phyloP scores from a whole-genome alignment of 2,888 invertebrate species.

The Pomacea canaliculata region DNA sequence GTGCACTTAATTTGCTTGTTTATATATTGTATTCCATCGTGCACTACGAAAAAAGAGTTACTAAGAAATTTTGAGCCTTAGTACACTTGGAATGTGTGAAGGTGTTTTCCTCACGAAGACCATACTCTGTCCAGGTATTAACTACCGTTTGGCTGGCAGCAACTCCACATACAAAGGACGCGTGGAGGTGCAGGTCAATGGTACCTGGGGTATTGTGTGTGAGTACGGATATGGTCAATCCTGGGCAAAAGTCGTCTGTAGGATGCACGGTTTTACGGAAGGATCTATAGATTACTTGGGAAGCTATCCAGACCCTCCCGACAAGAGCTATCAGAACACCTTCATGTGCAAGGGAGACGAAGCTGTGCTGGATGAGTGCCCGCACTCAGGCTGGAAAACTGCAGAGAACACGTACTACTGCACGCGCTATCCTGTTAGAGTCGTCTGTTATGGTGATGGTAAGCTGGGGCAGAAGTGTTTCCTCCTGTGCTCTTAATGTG shows the following conservation, averaged over 20 bases:
- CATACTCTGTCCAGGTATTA: conserved; percentile 37
- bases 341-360: conserved; percentile 55
- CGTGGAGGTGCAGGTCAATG: conserved; percentile 79
- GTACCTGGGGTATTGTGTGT: conserved; percentile 80
- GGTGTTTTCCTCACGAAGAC: too few relatives aligned
- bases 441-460: conserved; percentile 56
- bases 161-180: conserved; percentile 45
- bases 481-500: too few relatives aligned
- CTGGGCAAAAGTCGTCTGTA: conserved; percentile 74
- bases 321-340: conserved; percentile 46
- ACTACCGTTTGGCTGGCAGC: conserved; percentile 44
- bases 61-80: conserved; percentile 41
- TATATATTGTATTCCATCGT: too few relatives aligned
- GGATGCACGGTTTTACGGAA: conserved; percentile 31
- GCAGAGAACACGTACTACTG: conserved; percentile 33
- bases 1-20: too few relatives aligned
- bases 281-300: conserved; percentile 13
- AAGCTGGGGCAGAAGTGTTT: background rate
- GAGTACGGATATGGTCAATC: conserved; percentile 75
- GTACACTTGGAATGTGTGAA: too few relatives aligned
- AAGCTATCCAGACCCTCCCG: conserved; percentile 5
- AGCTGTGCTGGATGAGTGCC: conserved; percentile 42
- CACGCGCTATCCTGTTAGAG: conserved; percentile 46
- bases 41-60: conserved; percentile 25
- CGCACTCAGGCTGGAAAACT: conserved; percentile 52